phyloP scores from a whole-genome alignment of 2,113 vertebrate species.

The Aegotheles bennettii region DNA sequence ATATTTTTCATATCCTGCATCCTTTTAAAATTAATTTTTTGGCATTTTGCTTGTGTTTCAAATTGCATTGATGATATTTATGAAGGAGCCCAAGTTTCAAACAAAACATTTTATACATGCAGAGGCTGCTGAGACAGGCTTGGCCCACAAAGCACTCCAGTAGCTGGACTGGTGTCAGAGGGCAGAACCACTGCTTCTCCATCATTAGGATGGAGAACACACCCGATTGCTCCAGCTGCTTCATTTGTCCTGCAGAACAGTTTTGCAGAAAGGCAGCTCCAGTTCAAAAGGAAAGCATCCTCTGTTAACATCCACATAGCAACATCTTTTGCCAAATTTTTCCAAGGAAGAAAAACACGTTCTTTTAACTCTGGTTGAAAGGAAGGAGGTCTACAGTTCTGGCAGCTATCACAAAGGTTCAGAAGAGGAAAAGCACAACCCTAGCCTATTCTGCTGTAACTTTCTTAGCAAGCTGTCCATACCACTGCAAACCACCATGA shows the following conservation, averaged over 20 bases:
- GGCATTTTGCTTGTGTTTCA: not conserved
- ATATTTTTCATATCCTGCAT: not conserved
- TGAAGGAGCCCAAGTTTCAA: not conserved
- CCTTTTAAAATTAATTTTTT: not conserved
- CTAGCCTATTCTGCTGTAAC: too few relatives aligned
- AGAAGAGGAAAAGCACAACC: not conserved
- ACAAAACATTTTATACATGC: not conserved
- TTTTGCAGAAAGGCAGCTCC: not conserved
- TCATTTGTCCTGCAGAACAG: not conserved
- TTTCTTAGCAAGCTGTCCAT: not conserved
- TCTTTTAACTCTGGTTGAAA: not conserved
- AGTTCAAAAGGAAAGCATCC: not conserved
- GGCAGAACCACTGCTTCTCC: not conserved
- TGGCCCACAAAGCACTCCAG: not conserved
- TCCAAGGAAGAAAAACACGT: not conserved
- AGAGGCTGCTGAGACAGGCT: not conserved
- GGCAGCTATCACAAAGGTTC: not conserved
- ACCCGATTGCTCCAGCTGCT: not conserved
- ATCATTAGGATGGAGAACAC: accelerated
- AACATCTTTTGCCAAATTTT: not conserved
- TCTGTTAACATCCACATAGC: not conserved
- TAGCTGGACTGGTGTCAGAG: too few relatives aligned
- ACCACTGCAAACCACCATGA: not conserved
- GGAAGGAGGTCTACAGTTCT: not conserved
- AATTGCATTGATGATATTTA: not conserved